Conservation (phyloP, 2,888 invertebrate species). For the Apantesis nais region DNA sequence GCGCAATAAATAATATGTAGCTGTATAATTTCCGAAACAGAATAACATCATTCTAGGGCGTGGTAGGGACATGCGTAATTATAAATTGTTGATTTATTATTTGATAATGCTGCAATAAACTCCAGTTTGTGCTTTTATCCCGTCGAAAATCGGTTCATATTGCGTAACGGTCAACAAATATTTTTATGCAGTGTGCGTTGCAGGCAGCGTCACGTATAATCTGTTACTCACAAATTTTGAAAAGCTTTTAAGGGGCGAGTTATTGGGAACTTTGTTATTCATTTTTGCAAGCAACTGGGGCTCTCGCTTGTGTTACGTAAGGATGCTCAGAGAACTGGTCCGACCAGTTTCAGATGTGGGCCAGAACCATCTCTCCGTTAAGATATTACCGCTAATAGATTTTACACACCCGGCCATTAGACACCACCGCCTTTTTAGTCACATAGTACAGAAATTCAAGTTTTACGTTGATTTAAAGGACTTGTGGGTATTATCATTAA, state of each 20-base stretch:
- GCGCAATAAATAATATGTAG: conserved; percentile 75
- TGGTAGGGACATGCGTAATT: conserved; percentile 72
- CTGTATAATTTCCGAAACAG: conserved; percentile 76
- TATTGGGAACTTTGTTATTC: conserved; percentile 76
- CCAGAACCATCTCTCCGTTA: conserved; percentile 80
- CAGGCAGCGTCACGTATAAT: conserved; percentile 61
- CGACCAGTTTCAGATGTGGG: conserved; percentile 81
- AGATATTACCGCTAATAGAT: conserved; percentile 82
- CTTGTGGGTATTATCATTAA: conserved; percentile 19
- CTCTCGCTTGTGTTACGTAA: conserved; percentile 74
- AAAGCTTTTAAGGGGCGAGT: conserved; percentile 77
- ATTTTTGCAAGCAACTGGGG: conserved; percentile 76
- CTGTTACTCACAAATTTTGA: conserved; percentile 72
- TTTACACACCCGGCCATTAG: conserved; percentile 68
- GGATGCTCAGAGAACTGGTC: conserved; percentile 79
- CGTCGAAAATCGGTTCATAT: conserved; percentile 75
- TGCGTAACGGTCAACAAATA: conserved; percentile 59
- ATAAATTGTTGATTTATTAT: conserved; percentile 79
- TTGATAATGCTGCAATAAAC: conserved; percentile 64
- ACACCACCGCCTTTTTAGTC: conserved; percentile 36
- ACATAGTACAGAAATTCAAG: conserved; percentile 10
- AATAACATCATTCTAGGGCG: conserved; percentile 79
- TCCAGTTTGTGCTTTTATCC: conserved; percentile 60
- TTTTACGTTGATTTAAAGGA: conserved; percentile 39
- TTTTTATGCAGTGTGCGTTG: conserved; percentile 60